phyloP scores from a whole-genome alignment of 2,888 invertebrate genomes.

The Drosophila kuntzei region DNA sequence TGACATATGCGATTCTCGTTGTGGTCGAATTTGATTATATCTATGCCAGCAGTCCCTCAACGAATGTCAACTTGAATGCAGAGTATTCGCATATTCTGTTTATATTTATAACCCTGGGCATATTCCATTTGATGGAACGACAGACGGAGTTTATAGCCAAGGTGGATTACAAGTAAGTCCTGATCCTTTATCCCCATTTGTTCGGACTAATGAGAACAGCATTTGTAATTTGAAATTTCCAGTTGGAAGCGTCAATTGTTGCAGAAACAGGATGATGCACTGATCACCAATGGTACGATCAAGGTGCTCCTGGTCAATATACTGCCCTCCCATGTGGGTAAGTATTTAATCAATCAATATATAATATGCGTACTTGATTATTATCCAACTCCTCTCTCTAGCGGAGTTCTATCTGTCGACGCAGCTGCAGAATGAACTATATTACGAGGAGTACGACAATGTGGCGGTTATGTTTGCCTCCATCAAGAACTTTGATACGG shows the following conservation, averaged over 20 bases:
- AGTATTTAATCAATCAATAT: conserved; percentile 63
- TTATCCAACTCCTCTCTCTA: conserved; percentile 77
- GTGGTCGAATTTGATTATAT: conserved; percentile 87
- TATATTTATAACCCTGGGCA: conserved; percentile 90
- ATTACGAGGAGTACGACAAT: conserved; percentile 94
- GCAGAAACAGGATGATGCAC: conserved; percentile 94
- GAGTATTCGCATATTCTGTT: conserved; percentile 91
- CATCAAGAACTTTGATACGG: conserved; percentile 92
- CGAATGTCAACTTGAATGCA: conserved; percentile 90
- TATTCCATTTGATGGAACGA: conserved; percentile 93
- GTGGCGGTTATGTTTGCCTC: conserved; percentile 99
- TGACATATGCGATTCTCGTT: conserved; percentile 90
- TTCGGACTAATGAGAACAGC: conserved; percentile 22
- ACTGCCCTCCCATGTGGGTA: conserved; percentile 96
- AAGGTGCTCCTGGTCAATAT: conserved; percentile 96
- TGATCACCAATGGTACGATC: conserved; percentile 94
- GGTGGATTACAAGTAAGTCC: conserved; percentile 90
- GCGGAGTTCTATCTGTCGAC: conserved; percentile 92
- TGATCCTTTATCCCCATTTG: conserved; percentile 1
- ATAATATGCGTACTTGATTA: too few species aligned
- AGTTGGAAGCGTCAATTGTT: conserved; percentile 90
- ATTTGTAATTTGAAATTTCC: conserved; percentile 12
- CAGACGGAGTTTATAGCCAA: conserved; percentile 96
- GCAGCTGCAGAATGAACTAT: conserved; percentile 90
- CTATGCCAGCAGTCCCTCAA: conserved; percentile 88